A percentile compares a stretch with the other conserved stretches of the same genome.
phyloP scores from a whole-genome alignment of 1,140 invertebrate species.

The Bombus haemorrhoidalis region DNA sequence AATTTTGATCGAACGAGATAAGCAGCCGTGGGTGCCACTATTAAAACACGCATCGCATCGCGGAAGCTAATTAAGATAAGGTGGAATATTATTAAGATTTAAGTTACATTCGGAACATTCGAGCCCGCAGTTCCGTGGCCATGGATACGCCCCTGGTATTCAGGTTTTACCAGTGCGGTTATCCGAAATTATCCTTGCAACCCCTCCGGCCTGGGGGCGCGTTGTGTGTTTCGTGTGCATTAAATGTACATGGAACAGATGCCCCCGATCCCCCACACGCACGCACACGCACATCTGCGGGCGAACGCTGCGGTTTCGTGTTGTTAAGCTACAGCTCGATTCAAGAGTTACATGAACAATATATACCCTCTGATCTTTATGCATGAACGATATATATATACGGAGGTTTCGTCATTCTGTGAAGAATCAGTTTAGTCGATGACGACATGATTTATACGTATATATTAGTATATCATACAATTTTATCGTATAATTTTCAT shows the following conservation, averaged over 20 bases:
- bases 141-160: conserved; percentile 26
- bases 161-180: conserved; percentile 63
- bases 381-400: neutral
- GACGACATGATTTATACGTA: neutral
- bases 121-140: conserved; percentile 6
- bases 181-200: conserved; percentile 67
- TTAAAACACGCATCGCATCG: conserved; percentile 35
- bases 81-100: conserved; percentile 52
- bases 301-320: neutral
- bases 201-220: conserved; percentile 48
- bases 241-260: conserved; percentile 26
- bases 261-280: neutral
- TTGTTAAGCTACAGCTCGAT: neutral
- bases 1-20: conserved; percentile 30
- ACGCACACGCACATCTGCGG: conserved; percentile 4
- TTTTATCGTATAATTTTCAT: too few species aligned
- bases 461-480: too few species aligned
- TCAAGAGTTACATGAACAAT: neutral
- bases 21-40: conserved; percentile 6
- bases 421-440: neutral
- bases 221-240: conserved; percentile 53
- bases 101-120: conserved; percentile 29
- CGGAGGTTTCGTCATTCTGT: neutral
- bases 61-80: conserved; percentile 46
- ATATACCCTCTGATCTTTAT: neutral